Conservation (phyloP, 2,797 vertebrate species). For the Aphelocoma californica region DNA sequence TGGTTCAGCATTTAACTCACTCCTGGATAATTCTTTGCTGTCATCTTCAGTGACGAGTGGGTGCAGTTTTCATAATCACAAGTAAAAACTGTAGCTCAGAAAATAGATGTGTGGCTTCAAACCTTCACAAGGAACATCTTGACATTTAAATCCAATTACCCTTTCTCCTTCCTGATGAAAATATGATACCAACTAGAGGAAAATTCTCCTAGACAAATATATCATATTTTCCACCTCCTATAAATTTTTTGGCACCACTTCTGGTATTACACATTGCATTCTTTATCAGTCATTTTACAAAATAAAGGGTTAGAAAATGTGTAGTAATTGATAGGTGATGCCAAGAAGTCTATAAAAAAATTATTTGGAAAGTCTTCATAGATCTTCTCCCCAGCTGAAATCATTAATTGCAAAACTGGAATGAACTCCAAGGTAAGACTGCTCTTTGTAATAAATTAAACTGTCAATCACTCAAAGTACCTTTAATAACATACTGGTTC, state of each 20-base stretch:
- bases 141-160: conserved; percentile 86
- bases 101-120: conserved; percentile 73
- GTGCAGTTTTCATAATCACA: conserved; percentile 65
- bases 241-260: conserved; percentile 16
- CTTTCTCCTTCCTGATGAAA: conserved; percentile 74
- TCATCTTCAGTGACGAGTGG: conserved; percentile 61
- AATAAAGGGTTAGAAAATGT: background rate
- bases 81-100: conserved; percentile 56
- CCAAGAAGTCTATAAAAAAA: conserved; percentile 4
- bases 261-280: background rate
- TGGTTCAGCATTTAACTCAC: conserved; percentile 32
- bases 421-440: conserved; percentile 57
- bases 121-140: conserved; percentile 72
- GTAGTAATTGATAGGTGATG: background rate
- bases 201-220: conserved; percentile 68
- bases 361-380: background rate
- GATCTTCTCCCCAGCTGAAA: conserved; percentile 26
- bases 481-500: conserved; percentile 76
- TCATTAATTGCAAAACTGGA: conserved; percentile 64
- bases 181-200: conserved; percentile 58
- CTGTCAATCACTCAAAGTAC: conserved; percentile 76
- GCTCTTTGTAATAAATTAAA: conserved; percentile 78
- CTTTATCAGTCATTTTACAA: background rate
- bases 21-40: conserved; percentile 16
- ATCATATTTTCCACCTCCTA: conserved; percentile 33